These are phyloP conservation scores for Zaprionus africanus DNA, from an alignment of 1,140 invertebrate species.

Conservation along the genomic window DNA sequence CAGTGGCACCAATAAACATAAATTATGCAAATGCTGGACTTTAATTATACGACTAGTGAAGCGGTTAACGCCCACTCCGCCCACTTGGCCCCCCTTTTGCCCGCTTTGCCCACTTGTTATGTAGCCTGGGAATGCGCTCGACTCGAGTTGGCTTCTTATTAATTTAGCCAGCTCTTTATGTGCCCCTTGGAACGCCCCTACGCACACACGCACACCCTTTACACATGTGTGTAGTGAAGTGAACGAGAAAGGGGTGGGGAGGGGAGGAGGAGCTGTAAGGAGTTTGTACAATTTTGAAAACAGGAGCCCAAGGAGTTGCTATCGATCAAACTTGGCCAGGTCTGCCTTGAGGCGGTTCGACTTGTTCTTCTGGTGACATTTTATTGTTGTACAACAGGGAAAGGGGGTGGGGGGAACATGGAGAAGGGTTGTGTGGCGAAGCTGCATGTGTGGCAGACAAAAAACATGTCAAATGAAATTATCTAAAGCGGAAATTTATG, in stretches of 20 bases:
- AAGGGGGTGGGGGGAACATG: not conserved
- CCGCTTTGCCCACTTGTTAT: conserved; percentile 33
- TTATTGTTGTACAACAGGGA: conserved; percentile 46
- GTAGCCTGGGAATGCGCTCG: conserved; percentile 33
- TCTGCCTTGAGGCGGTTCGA: conserved; percentile 41
- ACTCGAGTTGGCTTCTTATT: conserved; percentile 68
- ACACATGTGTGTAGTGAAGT: conserved; percentile 18
- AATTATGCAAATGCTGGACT: conserved; percentile 79
- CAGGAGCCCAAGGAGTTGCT: conserved; percentile 48
- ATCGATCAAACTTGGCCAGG: conserved; percentile 51
- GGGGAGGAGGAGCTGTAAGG: not conserved
- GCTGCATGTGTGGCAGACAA: conserved; percentile 30
- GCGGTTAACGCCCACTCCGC: conserved; percentile 52
- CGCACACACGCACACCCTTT: conserved; percentile 29
- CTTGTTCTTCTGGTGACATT: conserved; percentile 65
- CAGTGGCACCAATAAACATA: conserved; percentile 66
- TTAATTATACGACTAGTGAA: conserved; percentile 65
- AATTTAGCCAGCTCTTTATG: conserved; percentile 69
- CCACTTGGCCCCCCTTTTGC: not conserved
- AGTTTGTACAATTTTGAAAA: conserved; percentile 28
- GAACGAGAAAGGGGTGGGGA: too few relatives aligned
- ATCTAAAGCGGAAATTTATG: conserved; percentile 62
- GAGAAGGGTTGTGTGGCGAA: not conserved
- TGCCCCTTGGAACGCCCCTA: conserved; percentile 63
- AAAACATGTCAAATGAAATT: conserved; percentile 49